Conservation (phyloP, 1,140 invertebrate genomes). For the Zophobas atratus region DNA sequence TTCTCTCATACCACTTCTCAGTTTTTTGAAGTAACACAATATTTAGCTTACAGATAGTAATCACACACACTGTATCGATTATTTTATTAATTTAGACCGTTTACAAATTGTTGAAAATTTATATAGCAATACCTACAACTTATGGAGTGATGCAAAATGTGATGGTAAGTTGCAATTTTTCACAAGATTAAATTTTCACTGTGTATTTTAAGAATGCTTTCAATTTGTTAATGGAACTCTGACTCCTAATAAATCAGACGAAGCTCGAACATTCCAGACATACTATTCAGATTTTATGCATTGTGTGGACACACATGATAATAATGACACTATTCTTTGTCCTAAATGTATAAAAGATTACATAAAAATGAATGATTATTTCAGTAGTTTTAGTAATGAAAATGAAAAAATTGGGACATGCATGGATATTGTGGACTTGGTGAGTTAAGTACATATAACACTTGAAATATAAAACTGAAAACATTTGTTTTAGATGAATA, state of each 20-base stretch:
- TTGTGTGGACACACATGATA: conserved; percentile 65
- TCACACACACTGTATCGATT: conserved; percentile 70
- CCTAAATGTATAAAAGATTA: conserved; percentile 71
- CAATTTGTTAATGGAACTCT: conserved; percentile 66
- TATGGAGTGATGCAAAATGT: conserved; percentile 73
- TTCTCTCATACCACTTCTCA: conserved; percentile 43
- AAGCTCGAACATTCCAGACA: conserved; percentile 69
- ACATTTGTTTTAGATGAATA: conserved; percentile 71
- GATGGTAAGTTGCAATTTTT: conserved; percentile 66
- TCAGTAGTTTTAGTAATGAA: conserved; percentile 71
- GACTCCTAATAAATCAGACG: conserved; percentile 66
- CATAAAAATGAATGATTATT: conserved; percentile 70
- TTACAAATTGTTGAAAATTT: conserved; percentile 71
- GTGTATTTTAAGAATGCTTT: conserved; percentile 71
- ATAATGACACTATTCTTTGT: conserved; percentile 68
- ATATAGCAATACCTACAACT: conserved; percentile 68
- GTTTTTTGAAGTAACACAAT: conserved; percentile 7
- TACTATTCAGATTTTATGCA: conserved; percentile 68
- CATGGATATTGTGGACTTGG: conserved; percentile 71
- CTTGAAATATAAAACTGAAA: too few species aligned
- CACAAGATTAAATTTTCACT: conserved; percentile 43
- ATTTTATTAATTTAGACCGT: conserved; percentile 71
- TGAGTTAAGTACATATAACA: not conserved
- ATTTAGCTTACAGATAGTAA: conserved; percentile 60
- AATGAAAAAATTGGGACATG: conserved; percentile 72